Evolutionary conservation across 64 coral and sea anemone genomes (phyloP).

Genomic region (Montipora efflorescens): DNA sequence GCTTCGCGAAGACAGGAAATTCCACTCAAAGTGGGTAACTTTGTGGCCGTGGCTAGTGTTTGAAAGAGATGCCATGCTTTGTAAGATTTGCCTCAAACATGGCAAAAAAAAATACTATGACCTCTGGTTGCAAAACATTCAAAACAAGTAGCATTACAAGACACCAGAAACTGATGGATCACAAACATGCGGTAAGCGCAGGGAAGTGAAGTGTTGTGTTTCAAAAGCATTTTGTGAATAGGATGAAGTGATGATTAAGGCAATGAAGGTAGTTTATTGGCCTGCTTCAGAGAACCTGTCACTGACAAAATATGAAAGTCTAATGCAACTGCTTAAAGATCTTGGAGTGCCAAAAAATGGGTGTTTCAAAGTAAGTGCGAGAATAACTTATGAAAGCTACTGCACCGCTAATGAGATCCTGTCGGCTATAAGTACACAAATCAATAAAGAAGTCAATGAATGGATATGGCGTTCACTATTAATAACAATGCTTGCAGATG

Average conservation of each 20-base stretch:
- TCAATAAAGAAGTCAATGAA: neutral
- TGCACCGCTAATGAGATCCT: conserved; percentile 49
- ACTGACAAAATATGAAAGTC: conserved; percentile 8
- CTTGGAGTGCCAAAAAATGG: neutral
- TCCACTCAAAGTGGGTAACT: neutral
- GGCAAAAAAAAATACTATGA: neutral
- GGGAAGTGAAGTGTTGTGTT: conserved; percentile 8
- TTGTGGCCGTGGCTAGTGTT: neutral
- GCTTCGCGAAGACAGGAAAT: too few species aligned
- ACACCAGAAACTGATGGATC: conserved; percentile 37
- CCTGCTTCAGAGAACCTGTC: conserved; percentile 16
- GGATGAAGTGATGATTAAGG: conserved; percentile 30
- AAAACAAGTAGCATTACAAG: conserved; percentile 29
- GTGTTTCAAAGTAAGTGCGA: conserved; percentile 35
- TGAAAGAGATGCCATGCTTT: neutral
- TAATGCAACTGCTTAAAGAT: conserved; percentile 47
- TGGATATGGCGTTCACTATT: neutral
- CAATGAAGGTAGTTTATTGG: conserved; percentile 60
- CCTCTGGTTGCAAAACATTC: conserved; percentile 24
- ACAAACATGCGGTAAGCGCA: conserved; percentile 26
- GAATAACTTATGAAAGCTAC: conserved; percentile 42
- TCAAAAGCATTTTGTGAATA: conserved; percentile 12
- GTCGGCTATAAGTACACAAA: conserved; percentile 20
- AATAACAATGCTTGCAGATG: neutral
- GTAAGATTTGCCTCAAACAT: neutral